A percentile compares a stretch with the other conserved stretches of the same genome.
Evolutionary conservation across 2,797 vertebrate genomes (phyloP).

Genomic region (Chelon auratus): DNA sequence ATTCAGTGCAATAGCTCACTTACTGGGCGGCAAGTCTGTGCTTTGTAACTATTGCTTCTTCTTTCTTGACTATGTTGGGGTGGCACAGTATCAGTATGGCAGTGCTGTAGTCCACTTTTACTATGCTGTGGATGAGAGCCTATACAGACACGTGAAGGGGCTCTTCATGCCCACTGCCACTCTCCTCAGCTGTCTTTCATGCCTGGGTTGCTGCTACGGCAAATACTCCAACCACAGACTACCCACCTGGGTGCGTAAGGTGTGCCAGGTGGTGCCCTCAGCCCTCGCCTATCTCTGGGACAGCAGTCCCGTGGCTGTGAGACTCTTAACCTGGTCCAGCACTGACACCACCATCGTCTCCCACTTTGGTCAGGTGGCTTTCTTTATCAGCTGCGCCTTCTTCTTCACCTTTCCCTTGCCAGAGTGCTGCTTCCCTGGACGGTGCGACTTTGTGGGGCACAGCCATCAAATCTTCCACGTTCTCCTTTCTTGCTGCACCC

Average conservation of each 20-base stretch:
- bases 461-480: slow-evolving; percentile 93
- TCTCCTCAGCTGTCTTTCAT: slow-evolving; percentile 89
- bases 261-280: slow-evolving; percentile 90
- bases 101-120: slow-evolving; percentile 91
- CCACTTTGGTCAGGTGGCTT: slow-evolving; percentile 84
- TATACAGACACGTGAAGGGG: slow-evolving; percentile 73
- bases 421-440: slow-evolving; percentile 88
- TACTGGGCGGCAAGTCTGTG: slow-evolving; percentile 90
- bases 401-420: slow-evolving; percentile 90
- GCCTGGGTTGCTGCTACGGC: slow-evolving; percentile 90
- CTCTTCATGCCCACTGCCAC: slow-evolving; percentile 87
- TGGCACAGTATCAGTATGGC: slow-evolving; percentile 92
- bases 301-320: slow-evolving; percentile 88
- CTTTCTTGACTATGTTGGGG: slow-evolving; percentile 93
- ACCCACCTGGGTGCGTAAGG: slow-evolving; percentile 75
- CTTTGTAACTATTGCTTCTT: slow-evolving; percentile 90
- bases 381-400: slow-evolving; percentile 87
- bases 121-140: slow-evolving; percentile 85
- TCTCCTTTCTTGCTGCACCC: slow-evolving; percentile 88
- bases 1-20: slow-evolving; percentile 88
- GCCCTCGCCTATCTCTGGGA: slow-evolving; percentile 88
- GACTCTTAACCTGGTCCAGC: slow-evolving; percentile 74
- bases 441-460: slow-evolving; percentile 90
- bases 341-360: slow-evolving; percentile 62
- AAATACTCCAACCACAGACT: slow-evolving; percentile 85